Conservation (phyloP, 2,888 invertebrate species). For the Muschampia plurimacula region DNA sequence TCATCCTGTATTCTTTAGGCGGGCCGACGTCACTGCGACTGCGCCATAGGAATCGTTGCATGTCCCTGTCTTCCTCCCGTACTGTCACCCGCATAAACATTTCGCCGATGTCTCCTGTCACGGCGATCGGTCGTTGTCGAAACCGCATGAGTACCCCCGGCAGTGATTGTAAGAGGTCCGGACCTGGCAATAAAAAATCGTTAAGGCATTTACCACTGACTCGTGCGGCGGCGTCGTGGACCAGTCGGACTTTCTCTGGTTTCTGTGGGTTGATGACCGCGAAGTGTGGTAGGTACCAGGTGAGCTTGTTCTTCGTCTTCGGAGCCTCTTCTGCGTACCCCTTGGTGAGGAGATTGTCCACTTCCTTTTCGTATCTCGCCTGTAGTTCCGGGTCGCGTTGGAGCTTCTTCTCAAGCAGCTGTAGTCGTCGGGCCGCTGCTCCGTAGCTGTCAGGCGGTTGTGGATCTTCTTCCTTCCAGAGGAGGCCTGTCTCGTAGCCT, state of each 20-base stretch:
- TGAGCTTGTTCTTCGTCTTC: conserved; percentile 10
- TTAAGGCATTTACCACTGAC: conserved; percentile 25
- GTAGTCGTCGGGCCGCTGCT: neutral
- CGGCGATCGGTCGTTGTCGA: conserved; percentile 39
- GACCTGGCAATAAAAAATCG: conserved; percentile 42
- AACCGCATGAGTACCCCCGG: conserved; percentile 46
- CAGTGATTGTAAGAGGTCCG: conserved; percentile 45
- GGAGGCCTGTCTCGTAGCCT: neutral
- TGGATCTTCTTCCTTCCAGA: neutral
- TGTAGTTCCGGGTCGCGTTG: neutral
- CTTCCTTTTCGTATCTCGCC: neutral
- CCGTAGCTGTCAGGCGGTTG: neutral
- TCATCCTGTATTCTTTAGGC: conserved; percentile 43
- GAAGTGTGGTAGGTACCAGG: conserved; percentile 45
- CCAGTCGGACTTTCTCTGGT: conserved; percentile 41
- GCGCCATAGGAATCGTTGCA: conserved; percentile 37
- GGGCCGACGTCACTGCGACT: conserved; percentile 15
- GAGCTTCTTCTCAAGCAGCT: neutral
- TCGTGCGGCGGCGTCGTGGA: conserved; percentile 43
- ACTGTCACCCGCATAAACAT: conserved; percentile 46
- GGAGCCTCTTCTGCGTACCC: conserved; percentile 37
- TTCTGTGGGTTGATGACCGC: conserved; percentile 41
- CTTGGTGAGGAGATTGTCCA: neutral
- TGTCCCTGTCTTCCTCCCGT: conserved; percentile 38
- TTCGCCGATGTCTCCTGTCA: conserved; percentile 46